phyloP scores from a whole-genome alignment of 2,888 invertebrate genomes.

The Lasioglossum villosulum region DNA sequence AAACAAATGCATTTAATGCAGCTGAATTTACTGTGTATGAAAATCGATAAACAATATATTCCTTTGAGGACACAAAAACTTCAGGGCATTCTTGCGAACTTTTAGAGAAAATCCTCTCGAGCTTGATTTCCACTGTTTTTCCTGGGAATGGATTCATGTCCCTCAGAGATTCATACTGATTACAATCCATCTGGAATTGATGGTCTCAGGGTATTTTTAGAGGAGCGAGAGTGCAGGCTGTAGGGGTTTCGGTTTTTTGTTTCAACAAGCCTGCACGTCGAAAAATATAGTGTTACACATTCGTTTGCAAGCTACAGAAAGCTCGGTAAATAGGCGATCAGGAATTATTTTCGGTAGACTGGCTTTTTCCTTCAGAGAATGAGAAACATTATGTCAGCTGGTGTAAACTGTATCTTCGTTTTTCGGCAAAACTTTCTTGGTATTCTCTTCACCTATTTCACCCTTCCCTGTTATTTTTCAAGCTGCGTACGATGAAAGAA shows the following conservation, averaged over 20 bases:
- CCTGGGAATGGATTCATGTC: neutral
- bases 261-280: constrained; percentile 4
- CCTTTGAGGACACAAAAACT: neutral
- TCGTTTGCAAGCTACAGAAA: constrained; percentile 14
- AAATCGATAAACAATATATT: neutral
- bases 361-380: neutral
- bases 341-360: neutral
- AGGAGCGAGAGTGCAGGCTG: constrained; percentile 8
- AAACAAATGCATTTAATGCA: neutral
- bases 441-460: constrained; percentile 31
- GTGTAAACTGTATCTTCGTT: neutral
- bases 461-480: constrained; percentile 73
- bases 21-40: too few species aligned
- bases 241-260: constrained; percentile 10
- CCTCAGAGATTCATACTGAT: neutral
- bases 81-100: neutral
- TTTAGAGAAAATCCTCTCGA: neutral
- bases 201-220: neutral
- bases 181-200: constrained; percentile 21
- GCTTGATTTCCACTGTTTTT: constrained; percentile 6
- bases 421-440: neutral
- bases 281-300: neutral
- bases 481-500: constrained; percentile 76
- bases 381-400: neutral
- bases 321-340: constrained; percentile 1